Percentiles rank a stretch among this genome's conserved stretches.
These are phyloP conservation scores for Corydoras maculifer DNA, from an alignment of 2,113 vertebrate genomes.

Conservation along the genomic window DNA sequence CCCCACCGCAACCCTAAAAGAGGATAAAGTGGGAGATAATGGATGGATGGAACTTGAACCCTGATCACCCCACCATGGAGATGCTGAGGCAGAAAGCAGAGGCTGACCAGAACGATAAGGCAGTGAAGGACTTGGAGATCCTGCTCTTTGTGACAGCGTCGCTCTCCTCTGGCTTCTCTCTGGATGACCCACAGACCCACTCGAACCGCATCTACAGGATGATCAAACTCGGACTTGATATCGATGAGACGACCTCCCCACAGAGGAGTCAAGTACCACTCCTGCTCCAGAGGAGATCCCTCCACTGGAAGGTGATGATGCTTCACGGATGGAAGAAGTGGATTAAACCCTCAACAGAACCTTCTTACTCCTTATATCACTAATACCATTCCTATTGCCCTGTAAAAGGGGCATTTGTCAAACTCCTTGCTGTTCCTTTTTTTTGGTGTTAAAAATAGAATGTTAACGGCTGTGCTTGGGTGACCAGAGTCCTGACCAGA, in stretches of 20 bases:
- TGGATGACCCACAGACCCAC: slow-evolving; percentile 92
- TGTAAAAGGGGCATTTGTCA: slow-evolving; percentile 42
- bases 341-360: slow-evolving; percentile 64
- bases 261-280: slow-evolving; percentile 67
- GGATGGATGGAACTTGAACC: no score
- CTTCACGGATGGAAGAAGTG: slow-evolving; percentile 91
- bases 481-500: slow-evolving; percentile 40
- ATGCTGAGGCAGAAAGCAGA: no score
- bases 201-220: slow-evolving; percentile 76
- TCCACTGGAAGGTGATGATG: slow-evolving; percentile 79
- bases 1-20: no score
- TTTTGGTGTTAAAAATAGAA: slow-evolving; percentile 51
- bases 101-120: no score
- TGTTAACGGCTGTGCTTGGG: slow-evolving; percentile 47
- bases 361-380: slow-evolving; percentile 50
- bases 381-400: slow-evolving; percentile 46
- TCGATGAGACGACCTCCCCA: slow-evolving; percentile 82
- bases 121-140: no score
- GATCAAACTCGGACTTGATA: slow-evolving; percentile 73
- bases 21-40: no score
- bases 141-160: slow-evolving; percentile 87
- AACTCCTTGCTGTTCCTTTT: slow-evolving; percentile 39
- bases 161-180: slow-evolving; percentile 87
- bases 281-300: slow-evolving; percentile 77
- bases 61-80: no score